phyloP scores from a whole-genome alignment of 1,140 invertebrate genomes.

The Chrysomallon squamiferum region DNA sequence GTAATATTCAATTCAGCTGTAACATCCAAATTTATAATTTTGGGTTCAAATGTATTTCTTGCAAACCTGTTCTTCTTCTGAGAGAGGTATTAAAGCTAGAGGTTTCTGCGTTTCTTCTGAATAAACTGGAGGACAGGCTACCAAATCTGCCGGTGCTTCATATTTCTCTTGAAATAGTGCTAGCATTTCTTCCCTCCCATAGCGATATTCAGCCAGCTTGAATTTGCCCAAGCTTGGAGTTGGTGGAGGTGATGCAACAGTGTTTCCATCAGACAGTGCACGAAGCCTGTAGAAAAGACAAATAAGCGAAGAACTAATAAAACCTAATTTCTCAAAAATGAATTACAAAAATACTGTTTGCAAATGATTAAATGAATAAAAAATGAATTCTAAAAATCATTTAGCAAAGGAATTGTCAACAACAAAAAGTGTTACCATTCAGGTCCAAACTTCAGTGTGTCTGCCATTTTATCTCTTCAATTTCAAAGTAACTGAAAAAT shows the following conservation, averaged over 20 bases:
- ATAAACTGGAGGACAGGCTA: conserved; percentile 71
- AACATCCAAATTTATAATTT: no score
- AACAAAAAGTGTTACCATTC: conserved; percentile 60
- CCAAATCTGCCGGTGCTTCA: conserved; percentile 72
- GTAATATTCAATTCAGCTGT: no score
- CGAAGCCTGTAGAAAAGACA: conserved; percentile 59
- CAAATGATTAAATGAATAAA: not conserved
- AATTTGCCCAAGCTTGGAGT: conserved; percentile 59
- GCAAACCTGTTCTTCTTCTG: conserved; percentile 81
- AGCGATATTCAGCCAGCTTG: conserved; percentile 78
- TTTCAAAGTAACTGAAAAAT: conserved; percentile 8
- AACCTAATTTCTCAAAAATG: not conserved
- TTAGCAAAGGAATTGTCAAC: not conserved
- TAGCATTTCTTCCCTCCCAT: conserved; percentile 89
- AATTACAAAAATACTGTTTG: not conserved
- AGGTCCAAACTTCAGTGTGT: conserved; percentile 66
- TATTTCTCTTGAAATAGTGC: conserved; percentile 77
- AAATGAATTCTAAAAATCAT: not conserved
- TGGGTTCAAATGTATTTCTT: no score
- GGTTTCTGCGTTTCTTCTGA: conserved; percentile 80
- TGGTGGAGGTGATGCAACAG: conserved; percentile 54
- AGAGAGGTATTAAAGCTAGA: conserved; percentile 76
- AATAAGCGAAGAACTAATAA: conserved; percentile 2
- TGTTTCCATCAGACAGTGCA: conserved; percentile 64
- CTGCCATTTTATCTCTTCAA: conserved; percentile 37